Conservation (phyloP, 2,797 vertebrate genomes). For the Takifugu ocellatus region DNA sequence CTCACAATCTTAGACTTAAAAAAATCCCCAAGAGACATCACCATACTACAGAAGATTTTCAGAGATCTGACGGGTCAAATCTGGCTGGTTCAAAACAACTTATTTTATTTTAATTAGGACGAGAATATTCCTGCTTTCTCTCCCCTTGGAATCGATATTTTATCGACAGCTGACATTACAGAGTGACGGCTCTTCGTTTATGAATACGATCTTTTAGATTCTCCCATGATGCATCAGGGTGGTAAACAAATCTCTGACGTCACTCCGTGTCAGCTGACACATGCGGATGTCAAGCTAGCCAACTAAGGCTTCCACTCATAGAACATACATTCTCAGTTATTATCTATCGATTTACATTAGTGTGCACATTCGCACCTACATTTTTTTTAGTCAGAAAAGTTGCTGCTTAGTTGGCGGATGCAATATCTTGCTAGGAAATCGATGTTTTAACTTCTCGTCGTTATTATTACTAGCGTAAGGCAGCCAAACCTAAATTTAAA, state of each 20-base stretch:
- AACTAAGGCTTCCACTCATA: not conserved
- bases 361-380: not conserved
- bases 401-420: not conserved
- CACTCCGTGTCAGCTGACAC: not conserved
- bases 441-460: not conserved
- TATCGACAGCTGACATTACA: not conserved
- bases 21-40: not conserved
- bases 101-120: not conserved
- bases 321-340: not conserved
- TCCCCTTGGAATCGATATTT: not conserved
- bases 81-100: not conserved
- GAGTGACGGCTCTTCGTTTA: conserved; percentile 8
- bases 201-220: not conserved
- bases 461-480: not conserved
- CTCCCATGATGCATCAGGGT: conserved; percentile 36
- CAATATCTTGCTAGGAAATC: not conserved
- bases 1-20: not conserved
- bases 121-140: not conserved
- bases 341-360: not conserved
- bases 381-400: not conserved
- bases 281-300: not conserved
- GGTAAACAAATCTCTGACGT: conserved; percentile 27
- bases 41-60: conserved; percentile 4
- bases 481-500: not conserved
- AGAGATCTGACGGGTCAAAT: not conserved